Conservation (phyloP, 2,113 vertebrate genomes). For the Casuarius casuarius region DNA sequence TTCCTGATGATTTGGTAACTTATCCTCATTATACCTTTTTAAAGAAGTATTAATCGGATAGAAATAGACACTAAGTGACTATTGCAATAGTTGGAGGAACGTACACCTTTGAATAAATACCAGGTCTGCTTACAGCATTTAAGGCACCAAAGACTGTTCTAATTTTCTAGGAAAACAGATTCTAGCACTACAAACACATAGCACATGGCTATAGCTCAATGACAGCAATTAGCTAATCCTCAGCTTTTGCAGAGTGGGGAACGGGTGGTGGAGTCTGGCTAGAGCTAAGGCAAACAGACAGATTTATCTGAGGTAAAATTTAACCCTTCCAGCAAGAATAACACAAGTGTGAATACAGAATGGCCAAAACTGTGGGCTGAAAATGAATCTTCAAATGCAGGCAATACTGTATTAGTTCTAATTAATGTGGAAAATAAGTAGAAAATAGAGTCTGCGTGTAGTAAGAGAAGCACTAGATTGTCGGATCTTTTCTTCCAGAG, state of each 20-base stretch:
- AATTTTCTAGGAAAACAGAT: slow-evolving; percentile 20
- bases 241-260: background rate
- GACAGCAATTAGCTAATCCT: slow-evolving; percentile 29
- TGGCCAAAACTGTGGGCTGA: background rate
- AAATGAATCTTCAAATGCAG: background rate
- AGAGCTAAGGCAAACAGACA: background rate
- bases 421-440: background rate
- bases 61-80: background rate
- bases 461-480: background rate
- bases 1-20: background rate
- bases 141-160: background rate
- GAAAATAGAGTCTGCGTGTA: background rate
- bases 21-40: background rate
- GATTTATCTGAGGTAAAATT: slow-evolving; percentile 50
- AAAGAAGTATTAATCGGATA: background rate
- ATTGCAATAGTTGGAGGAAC: background rate
- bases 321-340: background rate
- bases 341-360: background rate
- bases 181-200: background rate
- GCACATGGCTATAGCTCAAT: background rate
- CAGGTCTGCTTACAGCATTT: background rate
- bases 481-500: background rate
- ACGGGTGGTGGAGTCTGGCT: background rate
- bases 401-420: background rate
- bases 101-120: background rate